Conservation (phyloP, 2,797 vertebrate species). For the Acomys russatus region DNA sequence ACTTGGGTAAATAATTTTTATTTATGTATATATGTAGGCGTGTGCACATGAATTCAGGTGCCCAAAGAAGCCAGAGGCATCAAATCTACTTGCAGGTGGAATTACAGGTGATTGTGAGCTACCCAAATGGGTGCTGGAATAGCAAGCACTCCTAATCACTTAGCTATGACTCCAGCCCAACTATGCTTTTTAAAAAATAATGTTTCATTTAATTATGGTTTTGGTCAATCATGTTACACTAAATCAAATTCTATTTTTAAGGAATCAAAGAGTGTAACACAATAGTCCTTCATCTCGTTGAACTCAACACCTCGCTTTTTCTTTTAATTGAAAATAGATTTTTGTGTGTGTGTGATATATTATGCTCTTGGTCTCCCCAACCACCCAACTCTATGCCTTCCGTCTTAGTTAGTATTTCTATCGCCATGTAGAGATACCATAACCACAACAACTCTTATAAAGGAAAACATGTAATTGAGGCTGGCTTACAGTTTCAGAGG, state of each 20-base stretch:
- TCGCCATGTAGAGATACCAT: background rate
- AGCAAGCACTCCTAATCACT: too few species aligned
- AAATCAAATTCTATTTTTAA: slow-evolving; percentile 51
- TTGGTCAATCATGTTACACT: slow-evolving; percentile 13
- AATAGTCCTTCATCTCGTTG: background rate
- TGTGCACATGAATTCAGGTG: background rate
- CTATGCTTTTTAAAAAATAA: background rate
- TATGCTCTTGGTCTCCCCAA: background rate
- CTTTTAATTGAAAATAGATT: background rate
- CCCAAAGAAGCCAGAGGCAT: background rate
- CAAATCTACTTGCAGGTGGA: background rate
- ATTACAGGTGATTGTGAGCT: background rate
- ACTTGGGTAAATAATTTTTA: background rate
- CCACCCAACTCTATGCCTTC: background rate
- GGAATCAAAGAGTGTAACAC: background rate
- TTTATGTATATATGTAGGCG: too few species aligned
- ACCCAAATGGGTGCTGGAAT: background rate
- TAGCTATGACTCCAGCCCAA: background rate
- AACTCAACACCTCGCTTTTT: background rate
- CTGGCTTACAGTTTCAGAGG: background rate
- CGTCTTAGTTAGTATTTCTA: background rate
- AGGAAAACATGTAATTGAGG: background rate
- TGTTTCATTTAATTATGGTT: slow-evolving; percentile 26
- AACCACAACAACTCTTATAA: background rate
- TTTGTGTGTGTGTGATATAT: too few species aligned